Conservation (phyloP, 2,888 invertebrate species). For the Amblyteles armatorius region DNA sequence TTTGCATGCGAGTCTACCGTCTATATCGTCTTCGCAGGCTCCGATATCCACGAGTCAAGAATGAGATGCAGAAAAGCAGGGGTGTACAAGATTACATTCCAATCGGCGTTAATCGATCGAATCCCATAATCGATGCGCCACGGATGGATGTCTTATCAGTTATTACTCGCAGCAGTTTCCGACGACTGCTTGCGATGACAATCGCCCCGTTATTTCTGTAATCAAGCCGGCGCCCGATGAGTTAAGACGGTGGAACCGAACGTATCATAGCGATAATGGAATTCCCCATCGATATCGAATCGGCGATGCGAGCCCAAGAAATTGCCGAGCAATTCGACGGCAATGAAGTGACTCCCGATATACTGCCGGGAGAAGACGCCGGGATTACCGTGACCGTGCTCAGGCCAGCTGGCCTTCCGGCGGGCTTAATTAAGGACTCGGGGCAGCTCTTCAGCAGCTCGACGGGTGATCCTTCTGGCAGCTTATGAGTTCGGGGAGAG, state of each 20-base stretch:
- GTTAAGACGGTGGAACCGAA: neutral
- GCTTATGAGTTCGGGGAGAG: slow-evolving; percentile 66
- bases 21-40: no score
- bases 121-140: neutral
- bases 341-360: slow-evolving; percentile 65
- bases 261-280: slow-evolving; percentile 52
- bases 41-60: no score
- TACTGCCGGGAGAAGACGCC: slow-evolving; percentile 44
- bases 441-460: slow-evolving; percentile 37
- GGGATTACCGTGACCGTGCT: slow-evolving; percentile 40
- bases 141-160: neutral
- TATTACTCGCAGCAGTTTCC: neutral
- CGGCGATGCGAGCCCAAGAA: slow-evolving; percentile 31
- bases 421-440: slow-evolving; percentile 76
- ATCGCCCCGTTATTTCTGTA: slow-evolving; percentile 12
- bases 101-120: neutral
- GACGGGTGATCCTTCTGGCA: slow-evolving; percentile 57
- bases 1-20: neutral
- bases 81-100: neutral
- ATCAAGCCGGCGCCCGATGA: neutral
- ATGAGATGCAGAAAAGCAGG: neutral
- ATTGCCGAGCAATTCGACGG: slow-evolving; percentile 49
- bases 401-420: slow-evolving; percentile 64
- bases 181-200: slow-evolving; percentile 4
- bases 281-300: slow-evolving; percentile 54